phyloP scores from a whole-genome alignment of 1,140 invertebrate species.

The Wasmannia auropunctata region DNA sequence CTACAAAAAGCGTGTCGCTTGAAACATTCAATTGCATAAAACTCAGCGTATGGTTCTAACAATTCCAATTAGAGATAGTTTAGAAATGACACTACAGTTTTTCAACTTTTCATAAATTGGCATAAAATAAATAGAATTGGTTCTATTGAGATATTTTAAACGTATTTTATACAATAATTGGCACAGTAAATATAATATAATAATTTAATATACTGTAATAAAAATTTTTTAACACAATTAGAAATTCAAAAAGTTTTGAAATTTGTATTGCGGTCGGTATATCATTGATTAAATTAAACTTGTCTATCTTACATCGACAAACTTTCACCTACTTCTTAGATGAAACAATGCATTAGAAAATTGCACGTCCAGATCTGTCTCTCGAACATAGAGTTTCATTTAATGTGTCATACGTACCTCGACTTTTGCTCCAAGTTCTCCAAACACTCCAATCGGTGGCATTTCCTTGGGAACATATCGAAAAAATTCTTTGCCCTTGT shows the following conservation, averaged over 20 bases:
- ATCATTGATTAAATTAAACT: conserved; percentile 4
- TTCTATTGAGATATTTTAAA: neutral
- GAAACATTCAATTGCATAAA: conserved; percentile 32
- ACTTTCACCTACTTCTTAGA: neutral
- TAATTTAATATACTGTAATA: neutral
- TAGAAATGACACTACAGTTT: neutral
- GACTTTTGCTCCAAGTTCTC: conserved; percentile 87
- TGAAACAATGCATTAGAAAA: neutral
- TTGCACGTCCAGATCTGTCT: neutral
- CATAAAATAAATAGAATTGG: neutral
- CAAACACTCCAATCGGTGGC: conserved; percentile 89
- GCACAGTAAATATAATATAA: neutral
- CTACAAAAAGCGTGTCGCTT: conserved; percentile 21
- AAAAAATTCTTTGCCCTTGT: conserved; percentile 92
- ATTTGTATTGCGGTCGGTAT: neutral
- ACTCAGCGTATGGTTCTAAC: neutral
- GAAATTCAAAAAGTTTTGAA: neutral
- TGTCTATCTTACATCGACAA: neutral
- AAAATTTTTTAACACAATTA: neutral
- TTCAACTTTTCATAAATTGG: neutral
- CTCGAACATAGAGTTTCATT: neutral
- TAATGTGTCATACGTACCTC: conserved; percentile 88
- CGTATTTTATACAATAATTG: neutral
- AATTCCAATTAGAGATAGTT: conserved; percentile 8
- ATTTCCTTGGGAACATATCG: conserved; percentile 91